A percentile compares a stretch with the other conserved stretches of the same genome.
Evolutionary conservation across 1,140 invertebrate species (phyloP).

Genomic region (Chlorops oryzae): DNA sequence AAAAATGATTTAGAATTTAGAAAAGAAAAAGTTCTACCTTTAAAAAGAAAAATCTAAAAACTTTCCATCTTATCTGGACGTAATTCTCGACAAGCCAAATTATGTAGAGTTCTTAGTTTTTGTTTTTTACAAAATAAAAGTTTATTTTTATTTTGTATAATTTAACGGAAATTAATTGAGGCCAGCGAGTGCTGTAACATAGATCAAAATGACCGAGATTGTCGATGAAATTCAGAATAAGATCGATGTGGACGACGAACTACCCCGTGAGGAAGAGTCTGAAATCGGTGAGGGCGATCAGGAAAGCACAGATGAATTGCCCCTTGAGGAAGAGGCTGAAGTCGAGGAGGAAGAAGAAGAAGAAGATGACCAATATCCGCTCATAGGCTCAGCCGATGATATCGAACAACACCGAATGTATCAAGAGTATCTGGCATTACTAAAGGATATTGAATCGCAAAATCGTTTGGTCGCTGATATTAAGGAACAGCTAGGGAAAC

Average conservation of each 20-base stretch:
- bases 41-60: too few relatives aligned
- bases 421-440: slow-evolving; percentile 34
- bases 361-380: slow-evolving; percentile 36
- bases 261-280: too few relatives aligned
- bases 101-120: too few relatives aligned
- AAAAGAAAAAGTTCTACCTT: too few relatives aligned
- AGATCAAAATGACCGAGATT: slow-evolving; percentile 25
- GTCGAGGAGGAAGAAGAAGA: slow-evolving; percentile 14
- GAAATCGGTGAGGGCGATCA: slow-evolving; percentile 17
- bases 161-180: too few relatives aligned
- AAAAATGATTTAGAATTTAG: too few relatives aligned
- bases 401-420: slow-evolving; percentile 40
- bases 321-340: slow-evolving; percentile 4
- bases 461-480: slow-evolving; percentile 37
- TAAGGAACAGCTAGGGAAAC: slow-evolving; percentile 32
- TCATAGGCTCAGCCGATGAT: slow-evolving; percentile 35
- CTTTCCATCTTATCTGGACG: too few relatives aligned
- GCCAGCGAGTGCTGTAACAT: too few relatives aligned
- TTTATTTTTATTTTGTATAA: too few relatives aligned
- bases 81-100: too few relatives aligned
- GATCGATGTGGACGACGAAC: too few relatives aligned
- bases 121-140: too few relatives aligned
- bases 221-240: slow-evolving; percentile 22
- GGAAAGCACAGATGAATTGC: slow-evolving; percentile 19
- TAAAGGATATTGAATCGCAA: slow-evolving; percentile 43